Evolutionary conservation across 1,140 invertebrate species (phyloP).

Genomic region (Elymnias hypermnestra): DNA sequence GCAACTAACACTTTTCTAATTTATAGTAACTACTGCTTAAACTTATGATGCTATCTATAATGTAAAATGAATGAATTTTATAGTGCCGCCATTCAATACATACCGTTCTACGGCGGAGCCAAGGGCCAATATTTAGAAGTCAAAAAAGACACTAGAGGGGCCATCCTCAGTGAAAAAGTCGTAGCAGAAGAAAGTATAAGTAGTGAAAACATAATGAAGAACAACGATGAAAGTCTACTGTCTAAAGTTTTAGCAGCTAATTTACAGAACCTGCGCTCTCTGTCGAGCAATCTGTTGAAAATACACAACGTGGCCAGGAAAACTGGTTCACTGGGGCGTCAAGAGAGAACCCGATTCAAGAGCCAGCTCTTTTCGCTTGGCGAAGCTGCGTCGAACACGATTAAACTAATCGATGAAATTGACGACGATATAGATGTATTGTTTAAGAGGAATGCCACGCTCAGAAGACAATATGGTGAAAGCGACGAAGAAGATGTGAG

Average conservation of each 20-base stretch:
- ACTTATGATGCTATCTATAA: not conserved
- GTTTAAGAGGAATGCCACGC: conserved; percentile 45
- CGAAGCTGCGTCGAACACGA: conserved; percentile 52
- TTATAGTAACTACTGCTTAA: no score
- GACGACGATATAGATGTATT: conserved; percentile 52
- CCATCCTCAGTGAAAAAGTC: conserved; percentile 70
- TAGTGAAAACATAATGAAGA: conserved; percentile 54
- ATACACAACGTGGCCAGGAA: conserved; percentile 50
- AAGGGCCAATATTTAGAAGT: conserved; percentile 80
- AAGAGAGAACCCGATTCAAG: conserved; percentile 42
- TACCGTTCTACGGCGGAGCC: conserved; percentile 81
- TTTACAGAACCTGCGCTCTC: conserved; percentile 37
- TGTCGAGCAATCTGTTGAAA: conserved; percentile 41
- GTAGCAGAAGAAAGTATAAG: conserved; percentile 60
- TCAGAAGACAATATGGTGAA: conserved; percentile 36
- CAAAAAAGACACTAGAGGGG: conserved; percentile 73
- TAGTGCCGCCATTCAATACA: conserved; percentile 39
- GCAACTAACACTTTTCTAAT: no score
- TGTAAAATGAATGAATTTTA: conserved; percentile 6
- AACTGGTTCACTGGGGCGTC: conserved; percentile 37
- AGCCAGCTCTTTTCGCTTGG: conserved; percentile 43
- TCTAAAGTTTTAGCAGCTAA: conserved; percentile 50
- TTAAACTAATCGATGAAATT: conserved; percentile 58
- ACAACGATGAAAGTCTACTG: conserved; percentile 49
- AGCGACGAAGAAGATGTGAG: conserved; percentile 67